Percentiles rank a stretch among this genome's conserved stretches.
phyloP scores from a whole-genome alignment of 2,888 invertebrate genomes.

The Morinoia aosen region DNA sequence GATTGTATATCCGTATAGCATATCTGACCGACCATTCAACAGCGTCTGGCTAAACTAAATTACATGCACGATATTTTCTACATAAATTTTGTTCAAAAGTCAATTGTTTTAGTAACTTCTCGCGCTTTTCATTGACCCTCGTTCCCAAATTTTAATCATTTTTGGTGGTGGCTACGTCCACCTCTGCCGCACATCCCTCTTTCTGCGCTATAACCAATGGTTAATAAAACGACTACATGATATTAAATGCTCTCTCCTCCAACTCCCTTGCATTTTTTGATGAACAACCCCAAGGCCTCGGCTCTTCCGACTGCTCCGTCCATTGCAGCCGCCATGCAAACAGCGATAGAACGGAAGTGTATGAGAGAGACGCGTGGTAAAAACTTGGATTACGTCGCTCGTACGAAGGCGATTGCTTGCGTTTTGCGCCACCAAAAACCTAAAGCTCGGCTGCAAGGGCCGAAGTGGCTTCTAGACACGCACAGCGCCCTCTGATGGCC shows the following conservation, averaged over 20 bases:
- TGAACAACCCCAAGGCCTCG: neutral
- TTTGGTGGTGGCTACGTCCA: neutral
- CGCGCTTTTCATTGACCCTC: neutral
- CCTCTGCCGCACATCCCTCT: neutral
- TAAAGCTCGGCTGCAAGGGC: neutral
- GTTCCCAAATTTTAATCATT: neutral
- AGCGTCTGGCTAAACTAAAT: neutral
- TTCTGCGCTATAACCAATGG: neutral
- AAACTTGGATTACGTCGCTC: conserved; percentile 24
- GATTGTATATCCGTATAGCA: too few relatives aligned
- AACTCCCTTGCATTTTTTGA: neutral
- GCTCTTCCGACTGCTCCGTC: neutral
- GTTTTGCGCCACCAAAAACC: conserved; percentile 12
- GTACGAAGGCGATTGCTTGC: neutral
- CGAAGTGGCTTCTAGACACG: conserved; percentile 13
- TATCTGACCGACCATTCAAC: too few relatives aligned
- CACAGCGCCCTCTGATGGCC: conserved; percentile 37
- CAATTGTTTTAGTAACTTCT: too few relatives aligned
- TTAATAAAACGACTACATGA: neutral
- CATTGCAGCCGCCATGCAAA: neutral
- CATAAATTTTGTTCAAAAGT: neutral
- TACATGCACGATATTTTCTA: neutral
- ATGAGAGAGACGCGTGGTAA: conserved; percentile 12
- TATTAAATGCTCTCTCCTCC: neutral
- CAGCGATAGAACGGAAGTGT: conserved; percentile 1